Evolutionary conservation across 1,140 invertebrate genomes (phyloP).

Genomic region (Drosophila sproati): DNA sequence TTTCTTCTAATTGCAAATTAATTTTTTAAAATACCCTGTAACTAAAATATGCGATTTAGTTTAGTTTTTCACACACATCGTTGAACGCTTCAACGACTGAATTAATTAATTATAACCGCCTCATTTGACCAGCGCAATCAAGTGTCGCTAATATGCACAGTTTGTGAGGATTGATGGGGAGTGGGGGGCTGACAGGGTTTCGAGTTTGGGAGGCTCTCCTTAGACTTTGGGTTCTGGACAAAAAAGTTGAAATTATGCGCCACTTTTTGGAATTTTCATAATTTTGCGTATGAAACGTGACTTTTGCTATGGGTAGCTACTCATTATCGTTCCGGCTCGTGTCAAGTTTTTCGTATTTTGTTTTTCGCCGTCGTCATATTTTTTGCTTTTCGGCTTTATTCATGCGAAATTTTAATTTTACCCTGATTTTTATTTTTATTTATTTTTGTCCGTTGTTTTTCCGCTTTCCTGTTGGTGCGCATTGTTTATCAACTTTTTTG

Average conservation of each 20-base stretch:
- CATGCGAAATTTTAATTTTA: constrained; percentile 73
- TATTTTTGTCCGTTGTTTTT: constrained; percentile 9
- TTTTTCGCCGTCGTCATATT: constrained; percentile 1
- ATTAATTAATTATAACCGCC: constrained; percentile 82
- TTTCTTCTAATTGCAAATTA: constrained; percentile 58
- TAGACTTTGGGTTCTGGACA: constrained; percentile 16
- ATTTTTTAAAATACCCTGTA: constrained; percentile 55
- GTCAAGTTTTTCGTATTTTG: constrained; percentile 44
- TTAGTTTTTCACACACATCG: constrained; percentile 28
- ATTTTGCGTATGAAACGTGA: constrained; percentile 80
- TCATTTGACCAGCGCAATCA: constrained; percentile 74
- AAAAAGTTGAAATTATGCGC: constrained; percentile 70
- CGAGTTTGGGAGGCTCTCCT: background rate
- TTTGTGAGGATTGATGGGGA: background rate
- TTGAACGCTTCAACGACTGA: constrained; percentile 57
- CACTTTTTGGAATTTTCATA: constrained; percentile 74
- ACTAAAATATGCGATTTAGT: constrained; percentile 51
- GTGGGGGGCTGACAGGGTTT: constrained; percentile 4
- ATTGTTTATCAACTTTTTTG: constrained; percentile 77
- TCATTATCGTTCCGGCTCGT: constrained; percentile 45
- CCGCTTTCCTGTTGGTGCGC: constrained; percentile 38
- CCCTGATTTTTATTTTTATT: constrained; percentile 63
- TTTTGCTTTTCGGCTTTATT: constrained; percentile 41
- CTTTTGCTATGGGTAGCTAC: constrained; percentile 51
- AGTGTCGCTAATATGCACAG: constrained; percentile 47